phyloP scores from a whole-genome alignment of 1,140 invertebrate genomes.

The Eumaeus atala region DNA sequence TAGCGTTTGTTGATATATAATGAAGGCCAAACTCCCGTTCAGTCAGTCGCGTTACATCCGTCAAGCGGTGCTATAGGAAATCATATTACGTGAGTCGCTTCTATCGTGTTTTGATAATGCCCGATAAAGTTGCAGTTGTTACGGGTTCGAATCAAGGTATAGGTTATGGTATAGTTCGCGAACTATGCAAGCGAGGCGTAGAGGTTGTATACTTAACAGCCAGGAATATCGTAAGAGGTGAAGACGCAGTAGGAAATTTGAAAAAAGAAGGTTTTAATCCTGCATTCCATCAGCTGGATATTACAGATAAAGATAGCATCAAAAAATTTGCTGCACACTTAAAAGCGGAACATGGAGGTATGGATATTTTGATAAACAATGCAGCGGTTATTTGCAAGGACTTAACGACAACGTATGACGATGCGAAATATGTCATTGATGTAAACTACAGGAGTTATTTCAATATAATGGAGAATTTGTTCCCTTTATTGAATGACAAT shows the following conservation, averaged over 20 bases:
- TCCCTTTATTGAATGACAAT: conserved; percentile 79
- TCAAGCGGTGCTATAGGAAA: too few relatives aligned
- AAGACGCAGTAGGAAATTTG: conserved; percentile 71
- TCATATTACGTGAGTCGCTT: too few relatives aligned
- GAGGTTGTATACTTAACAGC: conserved; percentile 78
- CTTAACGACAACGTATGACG: conserved; percentile 74
- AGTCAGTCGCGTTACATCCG: too few relatives aligned
- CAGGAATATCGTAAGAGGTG: conserved; percentile 72
- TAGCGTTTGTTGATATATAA: too few relatives aligned
- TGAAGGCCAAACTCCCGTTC: too few relatives aligned
- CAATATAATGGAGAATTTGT: conserved; percentile 77
- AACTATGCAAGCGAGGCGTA: conserved; percentile 75
- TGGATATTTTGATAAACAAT: conserved; percentile 89
- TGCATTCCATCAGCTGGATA: conserved; percentile 77
- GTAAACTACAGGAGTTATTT: conserved; percentile 80
- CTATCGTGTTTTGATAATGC: conserved; percentile 23
- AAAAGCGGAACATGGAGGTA: conserved; percentile 77
- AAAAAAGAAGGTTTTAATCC: conserved; percentile 67
- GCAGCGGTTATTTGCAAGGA: conserved; percentile 81
- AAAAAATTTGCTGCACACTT: conserved; percentile 75
- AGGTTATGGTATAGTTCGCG: conserved; percentile 80
- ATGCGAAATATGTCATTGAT: conserved; percentile 79
- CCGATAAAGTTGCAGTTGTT: conserved; percentile 67
- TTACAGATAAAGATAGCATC: conserved; percentile 76
- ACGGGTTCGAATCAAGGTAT: conserved; percentile 86